phyloP scores from a whole-genome alignment of 1,140 invertebrate species.

The Lithobius niger region DNA sequence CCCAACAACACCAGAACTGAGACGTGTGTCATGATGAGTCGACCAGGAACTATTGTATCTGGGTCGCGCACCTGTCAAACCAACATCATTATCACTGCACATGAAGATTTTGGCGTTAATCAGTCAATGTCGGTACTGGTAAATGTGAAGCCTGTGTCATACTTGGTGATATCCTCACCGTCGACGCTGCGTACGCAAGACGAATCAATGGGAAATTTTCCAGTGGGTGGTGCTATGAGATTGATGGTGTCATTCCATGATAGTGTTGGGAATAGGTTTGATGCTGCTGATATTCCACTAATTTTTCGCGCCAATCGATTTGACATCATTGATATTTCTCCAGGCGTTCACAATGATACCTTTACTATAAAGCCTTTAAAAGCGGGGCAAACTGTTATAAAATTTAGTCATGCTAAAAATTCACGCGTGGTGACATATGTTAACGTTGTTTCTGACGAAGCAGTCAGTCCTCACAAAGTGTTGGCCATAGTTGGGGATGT shows the following conservation, averaged over 20 bases:
- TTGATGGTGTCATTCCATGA: slow-evolving; percentile 35
- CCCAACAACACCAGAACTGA: slow-evolving; percentile 17
- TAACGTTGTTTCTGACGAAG: slow-evolving; percentile 28
- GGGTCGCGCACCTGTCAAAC: slow-evolving; percentile 43
- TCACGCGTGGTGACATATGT: slow-evolving; percentile 31
- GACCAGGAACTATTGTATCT: slow-evolving; percentile 42
- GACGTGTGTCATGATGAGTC: slow-evolving; percentile 38
- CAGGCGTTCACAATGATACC: slow-evolving; percentile 31
- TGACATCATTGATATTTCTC: slow-evolving; percentile 31
- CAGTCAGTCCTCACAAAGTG: slow-evolving; percentile 26
- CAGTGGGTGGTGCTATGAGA: slow-evolving; percentile 32
- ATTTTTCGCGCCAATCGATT: slow-evolving; percentile 31
- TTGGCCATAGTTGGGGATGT: slow-evolving; percentile 26
- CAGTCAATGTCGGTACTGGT: slow-evolving; percentile 32
- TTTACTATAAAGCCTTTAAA: slow-evolving; percentile 30
- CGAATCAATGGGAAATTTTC: slow-evolving; percentile 26
- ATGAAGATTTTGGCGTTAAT: slow-evolving; percentile 43
- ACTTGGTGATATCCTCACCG: slow-evolving; percentile 33
- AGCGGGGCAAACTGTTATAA: slow-evolving; percentile 32
- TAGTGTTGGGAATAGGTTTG: slow-evolving; percentile 33
- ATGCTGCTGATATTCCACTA: slow-evolving; percentile 29
- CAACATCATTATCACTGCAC: slow-evolving; percentile 41
- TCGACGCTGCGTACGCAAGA: slow-evolving; percentile 21
- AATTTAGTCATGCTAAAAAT: slow-evolving; percentile 32
- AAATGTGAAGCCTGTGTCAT: slow-evolving; percentile 35